phyloP scores from a whole-genome alignment of 2,797 vertebrate genomes.

The Hoplostethus mediterraneus region DNA sequence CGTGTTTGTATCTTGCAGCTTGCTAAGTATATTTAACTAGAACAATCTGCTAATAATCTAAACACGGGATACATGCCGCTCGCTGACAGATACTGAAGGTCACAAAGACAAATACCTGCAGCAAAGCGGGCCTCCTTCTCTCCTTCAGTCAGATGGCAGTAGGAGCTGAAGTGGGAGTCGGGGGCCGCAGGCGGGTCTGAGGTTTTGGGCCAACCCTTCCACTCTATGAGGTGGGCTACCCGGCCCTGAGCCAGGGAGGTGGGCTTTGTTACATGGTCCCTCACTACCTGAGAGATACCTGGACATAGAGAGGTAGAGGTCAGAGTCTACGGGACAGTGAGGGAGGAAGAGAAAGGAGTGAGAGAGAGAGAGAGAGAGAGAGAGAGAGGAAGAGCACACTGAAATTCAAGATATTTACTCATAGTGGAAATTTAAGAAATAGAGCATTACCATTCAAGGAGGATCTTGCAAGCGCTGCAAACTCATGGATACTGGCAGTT shows the following conservation, averaged over 20 bases:
- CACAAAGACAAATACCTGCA: slow-evolving; percentile 84
- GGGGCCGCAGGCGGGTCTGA: slow-evolving; percentile 85
- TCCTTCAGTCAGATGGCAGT: slow-evolving; percentile 95
- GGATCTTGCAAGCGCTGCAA: slow-evolving; percentile 96
- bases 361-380: background rate
- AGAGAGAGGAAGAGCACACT: background rate
- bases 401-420: background rate
- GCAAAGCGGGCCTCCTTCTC: slow-evolving; percentile 99
- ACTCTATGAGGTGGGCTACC: slow-evolving; percentile 97
- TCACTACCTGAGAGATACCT: slow-evolving; percentile 98
- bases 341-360: background rate
- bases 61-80: background rate
- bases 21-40: background rate
- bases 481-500: slow-evolving; percentile 97
- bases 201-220: slow-evolving; percentile 98
- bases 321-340: no score
- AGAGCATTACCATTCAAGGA: slow-evolving; percentile 91
- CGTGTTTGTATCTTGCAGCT: background rate
- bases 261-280: slow-evolving; percentile 98
- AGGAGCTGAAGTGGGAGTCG: slow-evolving; percentile 94
- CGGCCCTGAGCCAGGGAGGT: slow-evolving; percentile 98
- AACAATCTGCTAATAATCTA: slow-evolving; percentile 4
- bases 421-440: background rate
- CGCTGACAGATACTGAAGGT: background rate
- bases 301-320: background rate